Evolutionary conservation across 2,113 vertebrate species (phyloP).

Genomic region (Coptodon rendalli): DNA sequence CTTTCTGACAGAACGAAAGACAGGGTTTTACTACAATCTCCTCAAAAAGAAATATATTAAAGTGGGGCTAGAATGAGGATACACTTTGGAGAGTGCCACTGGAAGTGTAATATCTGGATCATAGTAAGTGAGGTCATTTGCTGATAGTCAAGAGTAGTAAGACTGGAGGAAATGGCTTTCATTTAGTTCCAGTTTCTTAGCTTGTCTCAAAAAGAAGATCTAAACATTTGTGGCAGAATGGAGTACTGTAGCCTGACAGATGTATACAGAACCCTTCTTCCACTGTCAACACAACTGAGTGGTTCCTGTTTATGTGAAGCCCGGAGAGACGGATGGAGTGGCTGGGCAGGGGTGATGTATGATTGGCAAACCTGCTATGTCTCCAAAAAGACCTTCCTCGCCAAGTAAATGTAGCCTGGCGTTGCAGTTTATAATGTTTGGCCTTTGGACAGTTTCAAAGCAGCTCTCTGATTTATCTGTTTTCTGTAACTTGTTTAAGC

Average conservation of each 20-base stretch:
- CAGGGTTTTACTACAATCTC: background rate
- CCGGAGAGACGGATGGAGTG: constrained; percentile 46
- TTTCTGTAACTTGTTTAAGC: background rate
- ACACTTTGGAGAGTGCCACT: background rate
- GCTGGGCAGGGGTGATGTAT: background rate
- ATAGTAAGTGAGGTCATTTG: background rate
- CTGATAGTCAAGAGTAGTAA: background rate
- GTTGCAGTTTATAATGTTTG: background rate
- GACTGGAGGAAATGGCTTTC: background rate
- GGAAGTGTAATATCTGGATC: background rate
- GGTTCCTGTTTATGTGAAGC: constrained; percentile 67
- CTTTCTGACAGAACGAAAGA: background rate
- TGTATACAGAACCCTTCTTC: constrained; percentile 49
- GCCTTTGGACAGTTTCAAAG: background rate
- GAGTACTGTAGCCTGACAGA: constrained; percentile 33
- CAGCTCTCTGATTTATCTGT: background rate
- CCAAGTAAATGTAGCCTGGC: background rate
- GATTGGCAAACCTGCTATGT: background rate
- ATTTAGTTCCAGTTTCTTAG: background rate
- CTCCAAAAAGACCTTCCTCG: background rate
- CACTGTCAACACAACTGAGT: constrained; percentile 55
- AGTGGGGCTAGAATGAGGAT: background rate
- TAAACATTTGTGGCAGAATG: constrained; percentile 52
- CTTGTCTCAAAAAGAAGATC: constrained; percentile 16
- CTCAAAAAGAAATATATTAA: background rate